Percentiles rank a stretch among this genome's conserved stretches.
phyloP scores from a whole-genome alignment of 1,140 invertebrate genomes.

The Eriosoma lanigerum region DNA sequence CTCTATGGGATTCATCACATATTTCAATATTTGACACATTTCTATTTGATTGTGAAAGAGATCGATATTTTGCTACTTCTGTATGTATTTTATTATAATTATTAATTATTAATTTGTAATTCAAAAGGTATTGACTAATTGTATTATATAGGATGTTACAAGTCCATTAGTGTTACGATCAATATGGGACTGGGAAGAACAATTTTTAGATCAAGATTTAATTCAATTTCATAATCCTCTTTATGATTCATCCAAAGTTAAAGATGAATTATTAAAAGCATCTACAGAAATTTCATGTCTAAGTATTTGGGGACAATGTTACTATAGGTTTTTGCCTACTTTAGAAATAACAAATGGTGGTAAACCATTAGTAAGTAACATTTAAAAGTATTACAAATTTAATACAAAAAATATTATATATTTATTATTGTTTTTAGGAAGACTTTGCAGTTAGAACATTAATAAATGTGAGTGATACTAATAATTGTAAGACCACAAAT shows the following conservation, averaged over 20 bases:
- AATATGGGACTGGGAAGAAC: constrained; percentile 83
- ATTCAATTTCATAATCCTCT: constrained; percentile 78
- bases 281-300: constrained; percentile 64
- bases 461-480: background rate
- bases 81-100: constrained; percentile 56
- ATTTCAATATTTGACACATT: constrained; percentile 90
- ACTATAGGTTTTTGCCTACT: constrained; percentile 82
- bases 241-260: constrained; percentile 57
- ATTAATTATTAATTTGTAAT: background rate
- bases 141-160: constrained; percentile 59
- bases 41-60: constrained; percentile 81
- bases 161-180: constrained; percentile 68
- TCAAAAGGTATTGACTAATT: background rate
- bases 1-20: constrained; percentile 84
- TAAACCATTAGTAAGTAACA: constrained; percentile 55
- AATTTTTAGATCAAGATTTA: constrained; percentile 76
- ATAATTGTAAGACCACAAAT: background rate
- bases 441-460: constrained; percentile 52
- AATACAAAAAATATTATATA: no score
- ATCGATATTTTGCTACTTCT: constrained; percentile 64
- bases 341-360: constrained; percentile 68
- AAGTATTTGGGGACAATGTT: constrained; percentile 86
- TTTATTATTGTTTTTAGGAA: constrained; percentile 49
- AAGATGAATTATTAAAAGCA: constrained; percentile 56
- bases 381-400: background rate